Evolutionary conservation across 2,113 vertebrate species (phyloP), one percentile per base, ranked within the genome.

Genomic region (Raphicerus campestris): DNA sequence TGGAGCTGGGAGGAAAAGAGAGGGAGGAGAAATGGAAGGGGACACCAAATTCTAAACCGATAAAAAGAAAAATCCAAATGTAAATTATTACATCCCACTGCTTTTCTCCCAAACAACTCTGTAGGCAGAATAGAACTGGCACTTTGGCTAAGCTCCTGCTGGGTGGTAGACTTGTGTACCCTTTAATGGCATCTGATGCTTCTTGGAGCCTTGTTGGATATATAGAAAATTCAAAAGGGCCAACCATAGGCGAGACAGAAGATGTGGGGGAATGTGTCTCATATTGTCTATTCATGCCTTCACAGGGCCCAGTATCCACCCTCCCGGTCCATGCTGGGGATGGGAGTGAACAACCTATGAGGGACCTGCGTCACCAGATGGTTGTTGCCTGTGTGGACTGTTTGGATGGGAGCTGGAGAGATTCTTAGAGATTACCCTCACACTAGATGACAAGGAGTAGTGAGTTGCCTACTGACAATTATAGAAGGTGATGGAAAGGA

Each of bases 1-100:
- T 97, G 96, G 87, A 87, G 32, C 55, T 73, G 20, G 45, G 81
- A 88, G 89, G 60, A 93, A 97, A 97, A 47, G 49, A 97, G 83
- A 83, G 87, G 87, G 91, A 95, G 70, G 83, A 82, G 58, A 94
- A 91, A 87, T 75, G 89, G 55, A 89, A 96, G n/a, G 51, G 87
- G 55, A 77, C 49, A 96, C 28, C 42, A 89, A 60, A 87, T 96
- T 94, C 87, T 78, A 47, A n/a, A 90, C 80, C 92, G 75, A 70
- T 51, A n/a, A 70, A 73, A 93, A 94, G 45, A 87, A 96, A 93
- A 88, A 55, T n/a, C 45, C 22, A 87, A 82, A 60, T 77, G 60
- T 87, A 80, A 97, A 89, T 93, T 90, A 45, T 91, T 93, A 84
- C 8, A 93, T 83, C 49, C 56, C 45, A 81, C 53, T 51, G 39